Conservation (phyloP, 2,888 invertebrate genomes). For the Drosophila dives region DNA sequence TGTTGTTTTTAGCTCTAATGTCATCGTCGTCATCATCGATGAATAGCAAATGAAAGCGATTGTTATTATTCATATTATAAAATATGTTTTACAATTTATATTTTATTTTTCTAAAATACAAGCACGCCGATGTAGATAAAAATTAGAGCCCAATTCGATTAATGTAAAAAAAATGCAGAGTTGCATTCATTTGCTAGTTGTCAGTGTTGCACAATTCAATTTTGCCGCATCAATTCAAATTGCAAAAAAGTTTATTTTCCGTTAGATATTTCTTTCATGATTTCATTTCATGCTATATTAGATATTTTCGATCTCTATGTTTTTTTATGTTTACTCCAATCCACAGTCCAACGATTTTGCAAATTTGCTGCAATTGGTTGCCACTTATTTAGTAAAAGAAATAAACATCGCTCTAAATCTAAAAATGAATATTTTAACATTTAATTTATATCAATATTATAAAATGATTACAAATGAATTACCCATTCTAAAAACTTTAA, state of each 20-base stretch:
- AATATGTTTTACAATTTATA: slow-evolving; percentile 2
- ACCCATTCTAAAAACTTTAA: background rate
- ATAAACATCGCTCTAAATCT: too few relatives aligned
- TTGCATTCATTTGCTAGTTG: background rate
- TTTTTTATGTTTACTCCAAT: background rate
- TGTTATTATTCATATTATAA: slow-evolving; percentile 29
- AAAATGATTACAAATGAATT: background rate
- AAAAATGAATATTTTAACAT: too few relatives aligned
- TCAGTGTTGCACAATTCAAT: background rate
- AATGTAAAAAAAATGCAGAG: too few relatives aligned
- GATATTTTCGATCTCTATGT: background rate
- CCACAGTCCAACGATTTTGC: background rate
- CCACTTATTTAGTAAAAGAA: too few relatives aligned
- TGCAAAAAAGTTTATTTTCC: background rate
- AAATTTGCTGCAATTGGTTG: too few relatives aligned
- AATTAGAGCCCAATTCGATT: background rate
- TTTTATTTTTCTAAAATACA: background rate
- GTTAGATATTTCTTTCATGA: background rate
- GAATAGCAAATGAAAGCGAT: slow-evolving; percentile 43
- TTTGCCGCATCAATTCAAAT: background rate
- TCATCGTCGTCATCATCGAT: slow-evolving; percentile 37
- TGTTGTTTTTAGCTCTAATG: background rate
- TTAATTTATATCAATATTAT: too few relatives aligned
- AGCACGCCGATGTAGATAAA: slow-evolving; percentile 3
- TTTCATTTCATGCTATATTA: background rate